Conservation (phyloP, 2,797 vertebrate species). For the Pelobates cultripes region DNA sequence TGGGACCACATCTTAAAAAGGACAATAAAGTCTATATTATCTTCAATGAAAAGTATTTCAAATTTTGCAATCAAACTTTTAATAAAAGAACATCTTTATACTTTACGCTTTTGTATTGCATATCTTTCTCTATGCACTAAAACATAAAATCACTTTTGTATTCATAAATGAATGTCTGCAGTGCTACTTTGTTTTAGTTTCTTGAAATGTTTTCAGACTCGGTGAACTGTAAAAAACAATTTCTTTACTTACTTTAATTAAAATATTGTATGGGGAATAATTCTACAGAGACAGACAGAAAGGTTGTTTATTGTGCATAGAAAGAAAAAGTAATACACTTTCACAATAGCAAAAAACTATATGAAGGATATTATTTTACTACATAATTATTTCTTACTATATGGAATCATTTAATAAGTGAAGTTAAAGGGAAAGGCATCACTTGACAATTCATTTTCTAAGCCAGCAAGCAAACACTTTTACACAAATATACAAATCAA, state of each 20-base stretch:
- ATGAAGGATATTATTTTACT: background rate
- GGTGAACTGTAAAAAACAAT: constrained; percentile 13
- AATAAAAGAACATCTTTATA: too few species aligned
- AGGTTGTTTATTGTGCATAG: constrained; percentile 1
- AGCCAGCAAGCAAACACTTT: too few species aligned
- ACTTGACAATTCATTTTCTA: too few species aligned
- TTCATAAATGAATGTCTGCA: constrained; percentile 11
- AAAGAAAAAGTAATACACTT: background rate
- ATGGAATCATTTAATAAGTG: background rate
- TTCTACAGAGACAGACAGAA: constrained; percentile 12
- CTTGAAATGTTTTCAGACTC: constrained; percentile 5
- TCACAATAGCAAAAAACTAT: background rate
- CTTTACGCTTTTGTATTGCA: background rate
- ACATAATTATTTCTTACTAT: background rate
- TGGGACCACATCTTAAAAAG: too few species aligned
- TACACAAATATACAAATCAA: too few species aligned
- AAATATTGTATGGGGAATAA: constrained; percentile 37
- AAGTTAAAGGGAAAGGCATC: background rate
- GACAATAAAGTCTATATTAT: too few species aligned
- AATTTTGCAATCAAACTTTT: too few species aligned
- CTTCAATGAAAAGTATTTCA: too few species aligned
- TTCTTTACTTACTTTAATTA: constrained; percentile 34
- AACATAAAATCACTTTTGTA: background rate
- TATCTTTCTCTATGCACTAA: background rate
- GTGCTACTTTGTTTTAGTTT: constrained; percentile 15